These are phyloP conservation scores for Patiria pectinifera DNA, from an alignment of 53 echinoderm and acorn worm species.

Conservation along the genomic window DNA sequence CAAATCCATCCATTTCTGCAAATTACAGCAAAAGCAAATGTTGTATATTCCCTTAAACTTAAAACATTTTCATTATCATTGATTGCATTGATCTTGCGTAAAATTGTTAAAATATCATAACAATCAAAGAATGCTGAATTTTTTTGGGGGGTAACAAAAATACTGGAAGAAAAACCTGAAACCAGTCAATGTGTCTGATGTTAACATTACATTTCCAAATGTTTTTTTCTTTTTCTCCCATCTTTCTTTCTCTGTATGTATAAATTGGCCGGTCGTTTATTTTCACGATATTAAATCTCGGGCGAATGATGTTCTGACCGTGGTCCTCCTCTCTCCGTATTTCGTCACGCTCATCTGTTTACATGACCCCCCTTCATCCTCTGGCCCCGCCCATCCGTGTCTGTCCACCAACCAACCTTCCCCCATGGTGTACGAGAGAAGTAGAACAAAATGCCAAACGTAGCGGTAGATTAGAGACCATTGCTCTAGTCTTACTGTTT, in stretches of 20 bases:
- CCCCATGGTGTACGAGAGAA: slow-evolving; percentile 65
- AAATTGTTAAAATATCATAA: background rate
- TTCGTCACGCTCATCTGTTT: slow-evolving; percentile 44
- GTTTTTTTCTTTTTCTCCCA: background rate
- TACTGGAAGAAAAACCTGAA: background rate
- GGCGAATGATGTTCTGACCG: slow-evolving; percentile 32
- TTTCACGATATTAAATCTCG: background rate
- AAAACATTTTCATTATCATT: background rate
- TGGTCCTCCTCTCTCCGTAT: slow-evolving; percentile 24
- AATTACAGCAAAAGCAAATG: too few species aligned
- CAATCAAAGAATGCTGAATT: background rate
- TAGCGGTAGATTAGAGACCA: slow-evolving; percentile 16
- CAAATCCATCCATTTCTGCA: too few species aligned
- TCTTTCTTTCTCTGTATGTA: slow-evolving; percentile 10
- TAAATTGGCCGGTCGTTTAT: slow-evolving; percentile 48
- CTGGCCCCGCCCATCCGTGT: slow-evolving; percentile 25
- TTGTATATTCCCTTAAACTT: too few species aligned
- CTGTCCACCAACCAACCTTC: slow-evolving; percentile 41
- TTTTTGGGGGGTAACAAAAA: too few species aligned
- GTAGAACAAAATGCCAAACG: slow-evolving; percentile 22
- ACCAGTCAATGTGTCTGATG: background rate
- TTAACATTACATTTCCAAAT: background rate
- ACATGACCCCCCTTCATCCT: slow-evolving; percentile 54
- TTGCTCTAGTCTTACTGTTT: slow-evolving; percentile 18
- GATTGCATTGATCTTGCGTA: background rate